phyloP scores from a whole-genome alignment of 2,113 vertebrate genomes.

The Amazona guildingii region DNA sequence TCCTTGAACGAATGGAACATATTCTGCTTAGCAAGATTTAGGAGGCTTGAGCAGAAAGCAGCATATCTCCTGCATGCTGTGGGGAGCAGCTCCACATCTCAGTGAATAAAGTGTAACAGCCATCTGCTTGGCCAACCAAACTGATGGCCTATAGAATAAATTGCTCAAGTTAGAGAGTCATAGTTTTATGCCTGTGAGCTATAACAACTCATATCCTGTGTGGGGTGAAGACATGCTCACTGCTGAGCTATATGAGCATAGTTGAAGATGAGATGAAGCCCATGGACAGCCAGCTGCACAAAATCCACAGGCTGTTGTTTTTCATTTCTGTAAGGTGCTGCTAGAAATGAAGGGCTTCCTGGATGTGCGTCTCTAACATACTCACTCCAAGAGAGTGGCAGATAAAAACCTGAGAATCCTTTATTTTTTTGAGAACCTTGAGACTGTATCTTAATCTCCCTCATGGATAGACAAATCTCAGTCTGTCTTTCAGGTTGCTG shows the following conservation, averaged over 20 bases:
- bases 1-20: background rate
- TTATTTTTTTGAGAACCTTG: background rate
- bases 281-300: background rate
- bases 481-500: background rate
- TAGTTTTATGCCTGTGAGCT: background rate
- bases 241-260: background rate
- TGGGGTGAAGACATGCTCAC: accelerated
- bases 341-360: background rate
- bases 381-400: background rate
- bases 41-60: background rate
- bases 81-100: background rate
- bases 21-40: background rate
- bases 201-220: background rate
- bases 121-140: background rate
- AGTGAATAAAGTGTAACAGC: background rate
- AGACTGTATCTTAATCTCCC: background rate
- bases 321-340: background rate
- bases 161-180: background rate
- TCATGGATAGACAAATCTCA: background rate
- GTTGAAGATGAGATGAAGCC: background rate
- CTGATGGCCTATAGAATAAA: background rate
- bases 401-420: background rate
- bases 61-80: background rate
- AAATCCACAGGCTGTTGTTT: background rate
- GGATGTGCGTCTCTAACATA: background rate